Base-by-base conservation (phyloP, 2,888 invertebrate genomes). In the Sicus ferrugineus region DNA sequence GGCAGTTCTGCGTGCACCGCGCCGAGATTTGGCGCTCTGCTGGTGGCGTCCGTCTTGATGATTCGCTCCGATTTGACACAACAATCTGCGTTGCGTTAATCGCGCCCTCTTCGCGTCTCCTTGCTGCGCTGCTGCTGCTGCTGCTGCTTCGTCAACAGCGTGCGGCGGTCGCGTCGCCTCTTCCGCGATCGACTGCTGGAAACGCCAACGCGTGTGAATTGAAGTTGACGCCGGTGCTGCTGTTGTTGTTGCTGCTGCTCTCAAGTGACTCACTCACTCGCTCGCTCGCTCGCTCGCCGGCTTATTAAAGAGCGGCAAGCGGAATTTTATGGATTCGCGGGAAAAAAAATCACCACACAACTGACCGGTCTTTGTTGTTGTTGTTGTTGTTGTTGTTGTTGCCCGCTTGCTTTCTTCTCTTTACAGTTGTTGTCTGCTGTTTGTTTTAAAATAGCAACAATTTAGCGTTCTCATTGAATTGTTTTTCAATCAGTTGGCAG, bases 301-400 rank as follows among this genome's bases (percentile, higher is more conserved):
- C 16, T 23, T 54, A 19, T 2, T 9, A 11, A 5, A 52, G 4
- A 19, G 21, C 30, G 54, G 68, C 67, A 72, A 73, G 75, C 73
- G 72, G 71, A 70, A 71, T 75, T 77, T 75, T 75, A 77, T 74
- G 75, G 75, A 68, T 77, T 77, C 77, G 71, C 73, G 73, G 76
- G n/a, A n/a, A n/a, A n/a, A n/a, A 76, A 76, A 76, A 73, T 70
- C 70, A 72, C 72, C n/a, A 67, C 9, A 67, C 58, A 59, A 66
- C 56, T 56, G 48, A 66, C 66, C 66, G 59, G 67, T 67, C 31
- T 31, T 34, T 31, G 34, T 30, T 34, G 31, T 23, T 21, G 21
- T 34, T 30, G 26, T 11, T 19, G n/a, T 59, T 34, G 11, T 19
- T 56, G 19, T 54, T 54, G 54, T 54, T 54, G 26, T 28, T 26